phyloP scores from a whole-genome alignment of 2,113 vertebrate species.

The Xenopus borealis region DNA sequence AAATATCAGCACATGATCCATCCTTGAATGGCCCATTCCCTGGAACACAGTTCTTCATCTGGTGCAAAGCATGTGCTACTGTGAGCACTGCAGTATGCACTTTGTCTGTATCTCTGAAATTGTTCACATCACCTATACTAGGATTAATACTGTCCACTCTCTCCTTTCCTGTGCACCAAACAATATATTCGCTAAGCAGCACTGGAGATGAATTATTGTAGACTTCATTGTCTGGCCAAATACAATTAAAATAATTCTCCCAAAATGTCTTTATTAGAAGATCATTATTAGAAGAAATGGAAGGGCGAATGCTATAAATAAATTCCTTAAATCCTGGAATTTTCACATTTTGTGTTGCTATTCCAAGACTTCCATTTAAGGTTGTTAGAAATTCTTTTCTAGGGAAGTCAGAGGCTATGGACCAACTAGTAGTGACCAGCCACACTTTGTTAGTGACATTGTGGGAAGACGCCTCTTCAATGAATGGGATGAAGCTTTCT shows the following conservation, averaged over 20 bases:
- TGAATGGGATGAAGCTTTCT: constrained; percentile 24
- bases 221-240: background rate
- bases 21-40: constrained; percentile 15
- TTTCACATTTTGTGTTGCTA: background rate
- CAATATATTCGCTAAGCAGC: background rate
- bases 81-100: constrained; percentile 19
- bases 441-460: constrained; percentile 30
- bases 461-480: constrained; percentile 26
- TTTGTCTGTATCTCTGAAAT: constrained; percentile 22
- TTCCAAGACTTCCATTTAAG: constrained; percentile 30
- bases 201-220: background rate
- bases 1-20: constrained; percentile 28
- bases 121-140: constrained; percentile 10
- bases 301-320: constrained; percentile 22
- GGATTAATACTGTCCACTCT: constrained; percentile 25
- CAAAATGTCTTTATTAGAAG: constrained; percentile 30
- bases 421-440: constrained; percentile 14
- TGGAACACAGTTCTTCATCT: constrained; percentile 21
- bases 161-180: constrained; percentile 30
- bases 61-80: constrained; percentile 24
- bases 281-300: constrained; percentile 25
- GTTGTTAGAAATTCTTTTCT: constrained; percentile 27
- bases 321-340: constrained; percentile 36
- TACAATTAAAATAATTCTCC: constrained; percentile 25
- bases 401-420: constrained; percentile 25